Percentiles rank a stretch among this genome's conserved stretches.
phyloP scores from a whole-genome alignment of 2,888 invertebrate genomes.

The Sinopyrophorus schimmeli region DNA sequence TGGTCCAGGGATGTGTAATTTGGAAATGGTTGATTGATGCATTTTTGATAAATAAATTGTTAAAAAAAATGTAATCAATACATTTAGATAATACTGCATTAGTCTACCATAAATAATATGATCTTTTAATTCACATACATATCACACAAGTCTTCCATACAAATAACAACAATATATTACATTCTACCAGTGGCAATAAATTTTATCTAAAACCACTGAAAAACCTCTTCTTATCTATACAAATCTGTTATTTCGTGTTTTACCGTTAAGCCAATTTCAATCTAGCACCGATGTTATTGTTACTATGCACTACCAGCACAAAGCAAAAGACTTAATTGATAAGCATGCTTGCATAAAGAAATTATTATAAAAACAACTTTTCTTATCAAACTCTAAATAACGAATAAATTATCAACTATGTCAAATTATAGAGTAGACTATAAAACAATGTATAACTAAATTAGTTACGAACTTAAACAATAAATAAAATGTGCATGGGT shows the following conservation, averaged over 20 bases:
- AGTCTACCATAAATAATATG: constrained; percentile 44
- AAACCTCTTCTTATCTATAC: constrained; percentile 8
- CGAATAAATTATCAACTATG: too few species aligned
- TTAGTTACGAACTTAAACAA: too few species aligned
- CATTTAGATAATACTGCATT: constrained; percentile 48
- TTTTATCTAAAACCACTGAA: constrained; percentile 7
- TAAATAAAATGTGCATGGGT: too few species aligned
- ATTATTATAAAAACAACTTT: too few species aligned
- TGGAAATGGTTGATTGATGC: constrained; percentile 40
- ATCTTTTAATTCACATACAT: constrained; percentile 39
- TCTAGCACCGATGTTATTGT: too few species aligned
- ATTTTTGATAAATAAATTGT: constrained; percentile 44
- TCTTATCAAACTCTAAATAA: too few species aligned
- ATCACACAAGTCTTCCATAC: constrained; percentile 39
- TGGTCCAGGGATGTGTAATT: constrained; percentile 45
- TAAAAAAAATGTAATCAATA: constrained; percentile 50
- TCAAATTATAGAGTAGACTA: too few species aligned
- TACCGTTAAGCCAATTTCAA: too few species aligned
- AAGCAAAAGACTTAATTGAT: too few species aligned
- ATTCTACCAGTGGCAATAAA: constrained; percentile 21
- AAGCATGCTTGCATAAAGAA: too few species aligned
- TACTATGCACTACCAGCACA: too few species aligned
- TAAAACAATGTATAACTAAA: too few species aligned
- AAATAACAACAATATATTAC: constrained; percentile 41
- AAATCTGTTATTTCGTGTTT: constrained; percentile 16